Percentiles rank a stretch among this genome's conserved stretches.
Evolutionary conservation across 2,113 vertebrate species (phyloP).

Genomic region (Sebastes schlegelii): DNA sequence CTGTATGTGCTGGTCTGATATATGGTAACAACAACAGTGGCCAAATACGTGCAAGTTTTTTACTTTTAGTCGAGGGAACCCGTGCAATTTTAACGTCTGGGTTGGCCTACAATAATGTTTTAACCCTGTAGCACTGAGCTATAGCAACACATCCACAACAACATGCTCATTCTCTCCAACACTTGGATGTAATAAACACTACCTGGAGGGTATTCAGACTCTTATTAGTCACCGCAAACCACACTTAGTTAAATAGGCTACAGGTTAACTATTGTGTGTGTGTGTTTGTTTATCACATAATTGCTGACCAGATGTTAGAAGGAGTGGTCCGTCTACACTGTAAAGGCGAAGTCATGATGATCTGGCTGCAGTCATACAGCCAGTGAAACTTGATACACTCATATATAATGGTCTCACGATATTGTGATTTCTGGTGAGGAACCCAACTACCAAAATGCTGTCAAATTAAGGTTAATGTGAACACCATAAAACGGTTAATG

Average conservation of each 20-base stretch:
- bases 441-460: not conserved
- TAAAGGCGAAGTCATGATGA: slow-evolving; percentile 56
- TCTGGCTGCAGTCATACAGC: slow-evolving; percentile 10
- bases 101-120: too few species aligned
- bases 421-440: not conserved
- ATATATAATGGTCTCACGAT: not conserved
- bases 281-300: slow-evolving; percentile 47
- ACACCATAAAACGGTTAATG: not conserved
- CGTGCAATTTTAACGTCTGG: too few species aligned
- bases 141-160: not conserved
- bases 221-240: not conserved
- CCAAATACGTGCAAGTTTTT: too few species aligned
- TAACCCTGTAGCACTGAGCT: too few species aligned
- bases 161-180: not conserved
- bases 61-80: too few species aligned
- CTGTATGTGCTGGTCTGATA: too few species aligned
- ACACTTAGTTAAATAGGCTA: not conserved
- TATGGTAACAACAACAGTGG: too few species aligned
- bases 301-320: slow-evolving; percentile 34
- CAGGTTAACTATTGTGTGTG: not conserved
- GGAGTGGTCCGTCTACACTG: slow-evolving; percentile 22
- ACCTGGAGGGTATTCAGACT: not conserved
- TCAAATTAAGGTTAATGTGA: not conserved
- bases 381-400: slow-evolving; percentile 12
- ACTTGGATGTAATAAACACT: not conserved